phyloP scores from a whole-genome alignment of 2,797 vertebrate species.

The Pogoniulus pusillus region DNA sequence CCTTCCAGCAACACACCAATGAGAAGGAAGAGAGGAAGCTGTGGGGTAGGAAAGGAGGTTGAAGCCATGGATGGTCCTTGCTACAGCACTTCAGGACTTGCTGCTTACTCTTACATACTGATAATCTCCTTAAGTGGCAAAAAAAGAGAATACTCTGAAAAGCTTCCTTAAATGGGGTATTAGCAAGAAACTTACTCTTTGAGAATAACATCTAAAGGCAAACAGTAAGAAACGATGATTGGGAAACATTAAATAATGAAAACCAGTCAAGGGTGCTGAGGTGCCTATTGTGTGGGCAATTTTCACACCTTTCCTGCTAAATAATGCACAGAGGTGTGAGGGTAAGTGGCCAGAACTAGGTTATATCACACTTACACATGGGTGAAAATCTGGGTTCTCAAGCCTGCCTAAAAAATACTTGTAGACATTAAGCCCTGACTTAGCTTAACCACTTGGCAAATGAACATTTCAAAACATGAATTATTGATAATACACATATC shows the following conservation, averaged over 20 bases:
- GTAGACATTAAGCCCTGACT: neutral
- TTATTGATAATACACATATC: neutral
- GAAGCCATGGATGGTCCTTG: neutral
- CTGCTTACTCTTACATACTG: neutral
- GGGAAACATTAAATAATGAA: neutral
- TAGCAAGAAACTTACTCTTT: neutral
- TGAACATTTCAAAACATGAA: neutral
- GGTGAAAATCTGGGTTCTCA: neutral
- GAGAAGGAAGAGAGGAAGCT: neutral
- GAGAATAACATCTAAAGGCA: neutral
- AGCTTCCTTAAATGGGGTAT: neutral
- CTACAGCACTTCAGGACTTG: neutral
- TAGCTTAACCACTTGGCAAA: neutral
- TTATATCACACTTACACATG: neutral
- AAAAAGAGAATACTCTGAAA: neutral
- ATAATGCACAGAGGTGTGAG: neutral
- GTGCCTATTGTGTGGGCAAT: neutral
- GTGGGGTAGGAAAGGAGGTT: neutral
- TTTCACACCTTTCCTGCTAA: neutral
- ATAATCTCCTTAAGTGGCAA: neutral
- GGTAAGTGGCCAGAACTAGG: neutral
- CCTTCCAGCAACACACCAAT: neutral
- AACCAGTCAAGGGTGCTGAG: neutral
- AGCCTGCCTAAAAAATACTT: neutral
- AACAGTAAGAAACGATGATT: fast-evolving